These are phyloP conservation scores for Sitta carolinensis DNA, from an alignment of 2,797 vertebrate genomes.

Conservation along the genomic window DNA sequence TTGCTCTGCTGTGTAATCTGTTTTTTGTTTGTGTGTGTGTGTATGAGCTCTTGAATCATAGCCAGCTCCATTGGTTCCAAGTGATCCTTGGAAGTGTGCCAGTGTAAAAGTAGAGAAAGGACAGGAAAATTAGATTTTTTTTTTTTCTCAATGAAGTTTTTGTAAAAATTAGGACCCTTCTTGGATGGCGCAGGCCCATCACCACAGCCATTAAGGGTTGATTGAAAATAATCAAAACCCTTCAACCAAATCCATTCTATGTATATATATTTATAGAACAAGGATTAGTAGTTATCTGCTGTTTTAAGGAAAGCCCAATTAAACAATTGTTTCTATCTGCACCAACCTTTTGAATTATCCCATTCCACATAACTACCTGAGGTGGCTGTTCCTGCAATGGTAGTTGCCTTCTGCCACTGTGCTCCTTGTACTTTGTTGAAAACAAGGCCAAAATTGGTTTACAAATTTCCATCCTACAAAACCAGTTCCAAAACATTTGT, in stretches of 20 bases:
- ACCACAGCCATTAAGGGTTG: fast-evolving
- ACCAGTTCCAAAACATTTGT: not conserved
- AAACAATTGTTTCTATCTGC: not conserved
- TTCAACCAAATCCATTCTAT: not conserved
- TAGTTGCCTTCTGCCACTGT: not conserved
- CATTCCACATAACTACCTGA: not conserved
- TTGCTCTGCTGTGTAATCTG: constrained; percentile 53
- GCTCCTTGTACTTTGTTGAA: not conserved
- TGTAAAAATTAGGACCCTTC: not conserved
- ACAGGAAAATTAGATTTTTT: not conserved
- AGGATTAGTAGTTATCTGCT: not conserved
- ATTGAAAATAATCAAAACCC: not conserved
- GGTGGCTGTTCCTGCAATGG: not conserved
- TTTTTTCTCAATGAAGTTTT: not conserved
- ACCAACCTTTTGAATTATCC: not conserved
- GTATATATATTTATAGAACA: not conserved
- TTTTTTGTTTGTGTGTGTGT: constrained; percentile 27
- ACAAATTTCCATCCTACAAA: not conserved
- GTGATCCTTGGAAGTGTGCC: constrained; percentile 32
- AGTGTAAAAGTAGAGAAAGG: not conserved
- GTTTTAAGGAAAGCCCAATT: not conserved
- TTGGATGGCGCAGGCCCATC: not conserved
- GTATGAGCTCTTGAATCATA: constrained; percentile 46
- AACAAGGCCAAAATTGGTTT: not conserved
- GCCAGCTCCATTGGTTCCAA: constrained; percentile 26